These are phyloP conservation scores for Axea sp. DNA, from an alignment of 2,888 invertebrate genomes.

Conservation along the genomic window DNA sequence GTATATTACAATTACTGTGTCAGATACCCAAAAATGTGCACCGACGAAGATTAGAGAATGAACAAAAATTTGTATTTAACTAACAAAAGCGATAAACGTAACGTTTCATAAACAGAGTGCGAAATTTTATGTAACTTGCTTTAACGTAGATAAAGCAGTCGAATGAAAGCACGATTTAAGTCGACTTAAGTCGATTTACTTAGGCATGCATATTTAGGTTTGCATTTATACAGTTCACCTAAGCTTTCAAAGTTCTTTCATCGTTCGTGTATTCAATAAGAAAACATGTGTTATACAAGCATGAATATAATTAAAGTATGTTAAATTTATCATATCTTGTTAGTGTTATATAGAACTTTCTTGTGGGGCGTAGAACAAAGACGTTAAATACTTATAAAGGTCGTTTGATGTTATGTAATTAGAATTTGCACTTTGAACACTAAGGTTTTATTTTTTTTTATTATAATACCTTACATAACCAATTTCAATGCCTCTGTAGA, in stretches of 20 bases:
- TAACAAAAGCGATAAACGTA: not conserved
- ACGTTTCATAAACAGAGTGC: constrained; percentile 12
- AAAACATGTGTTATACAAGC: constrained; percentile 13
- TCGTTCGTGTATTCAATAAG: constrained; percentile 17
- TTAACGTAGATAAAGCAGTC: constrained; percentile 13
- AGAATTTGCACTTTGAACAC: constrained; percentile 3
- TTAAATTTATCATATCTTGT: constrained; percentile 14
- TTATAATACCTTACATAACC: too few species aligned
- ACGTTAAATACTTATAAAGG: constrained; percentile 4
- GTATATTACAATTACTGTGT: not conserved
- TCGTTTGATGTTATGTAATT: constrained; percentile 8
- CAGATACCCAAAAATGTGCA: too few species aligned
- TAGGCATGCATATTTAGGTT: constrained; percentile 17
- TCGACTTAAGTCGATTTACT: constrained; percentile 24
- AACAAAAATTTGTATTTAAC: too few species aligned
- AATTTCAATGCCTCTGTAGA: not conserved
- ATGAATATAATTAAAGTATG: constrained; percentile 18
- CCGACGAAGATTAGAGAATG: not conserved
- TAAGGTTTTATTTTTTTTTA: not conserved
- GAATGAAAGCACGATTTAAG: constrained; percentile 28
- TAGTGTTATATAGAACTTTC: constrained; percentile 6
- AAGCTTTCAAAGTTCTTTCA: constrained; percentile 10
- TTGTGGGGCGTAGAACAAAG: constrained; percentile 5
- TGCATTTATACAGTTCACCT: constrained; percentile 15
- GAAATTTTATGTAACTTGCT: constrained; percentile 22